Base-by-base conservation (phyloP, 2,888 invertebrate species). In the Cyclophora albipunctata region DNA sequence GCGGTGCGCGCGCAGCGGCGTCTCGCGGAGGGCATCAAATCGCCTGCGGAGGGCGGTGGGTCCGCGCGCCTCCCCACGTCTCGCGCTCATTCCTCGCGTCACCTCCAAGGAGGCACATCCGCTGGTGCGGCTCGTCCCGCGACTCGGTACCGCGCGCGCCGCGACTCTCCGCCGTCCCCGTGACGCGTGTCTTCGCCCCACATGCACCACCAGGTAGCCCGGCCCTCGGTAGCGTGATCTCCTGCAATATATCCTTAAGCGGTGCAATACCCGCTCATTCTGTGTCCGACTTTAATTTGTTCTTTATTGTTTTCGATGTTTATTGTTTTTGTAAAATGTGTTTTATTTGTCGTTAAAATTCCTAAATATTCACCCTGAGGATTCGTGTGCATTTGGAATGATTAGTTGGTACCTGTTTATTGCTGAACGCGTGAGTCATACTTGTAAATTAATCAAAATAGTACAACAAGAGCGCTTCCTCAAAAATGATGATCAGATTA, bases 21-120 rank as follows among this genome's bases (percentile, higher is more conserved):
- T 80, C 80, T 80, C 71, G 84, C 80, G 81, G 84, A 84, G 85
- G 82, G 84, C 78, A 72, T 83, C 86, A 88, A 81, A 86, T 77
- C 83, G 87, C 79, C 78, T 79, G 78, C 82, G 83, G 84, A 83
- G 82, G 83, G 87, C 87, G 82, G 62, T 66, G 82, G 74, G 73
- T 70, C 71, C 81, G 84, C 84, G 81, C 87, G 87, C 73, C 79
- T 81, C 68, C 61, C 64, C 71, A 67, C 63, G 71, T 64, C 73
- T 75, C 70, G 71, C 67, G 72, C 66, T 75, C 74, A 71, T 69
- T 75, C 73, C 70, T 69, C 73, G 75, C 73, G 74, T 71, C 76
- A 72, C 78, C 80, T 79, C 73, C 72, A 74, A 69, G 73, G 65
- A 72, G 79, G 72, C 76, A 72, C 69, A 66, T 69, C 71, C 66